These are phyloP conservation scores for Propithecus coquereli DNA, from an alignment of 2,113 vertebrate genomes.

Conservation along the genomic window DNA sequence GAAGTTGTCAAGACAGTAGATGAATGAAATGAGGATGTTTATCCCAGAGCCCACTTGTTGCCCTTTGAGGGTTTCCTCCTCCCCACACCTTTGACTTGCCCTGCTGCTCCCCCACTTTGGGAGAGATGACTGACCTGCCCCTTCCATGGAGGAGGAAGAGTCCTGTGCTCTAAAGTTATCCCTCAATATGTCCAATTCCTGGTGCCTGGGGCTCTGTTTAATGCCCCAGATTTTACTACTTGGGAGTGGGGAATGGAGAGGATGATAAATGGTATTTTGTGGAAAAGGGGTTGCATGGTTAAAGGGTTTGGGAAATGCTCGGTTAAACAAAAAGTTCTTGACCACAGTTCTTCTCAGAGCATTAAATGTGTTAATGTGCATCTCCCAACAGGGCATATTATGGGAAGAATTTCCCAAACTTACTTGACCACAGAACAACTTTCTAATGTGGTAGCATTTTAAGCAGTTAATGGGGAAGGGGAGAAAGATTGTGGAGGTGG, in stretches of 20 bases:
- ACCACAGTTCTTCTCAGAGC: not conserved
- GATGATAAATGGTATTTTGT: not conserved
- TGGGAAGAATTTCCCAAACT: not conserved
- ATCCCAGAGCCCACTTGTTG: not conserved
- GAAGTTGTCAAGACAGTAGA: not conserved
- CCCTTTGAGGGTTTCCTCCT: not conserved
- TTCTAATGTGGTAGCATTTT: not conserved
- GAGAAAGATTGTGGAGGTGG: not conserved
- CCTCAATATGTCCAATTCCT: not conserved
- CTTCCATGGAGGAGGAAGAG: rapidly evolving
- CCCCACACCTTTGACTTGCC: too few relatives aligned
- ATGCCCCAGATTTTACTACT: not conserved
- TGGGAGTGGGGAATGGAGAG: not conserved
- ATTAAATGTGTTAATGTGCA: not conserved
- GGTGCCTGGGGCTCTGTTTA: not conserved
- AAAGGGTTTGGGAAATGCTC: not conserved
- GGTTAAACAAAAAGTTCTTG: constrained; percentile 2
- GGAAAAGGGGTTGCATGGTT: not conserved
- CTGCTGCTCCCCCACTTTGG: not conserved
- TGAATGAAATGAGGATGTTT: not conserved
- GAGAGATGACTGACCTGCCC: not conserved
- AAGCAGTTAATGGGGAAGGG: not conserved
- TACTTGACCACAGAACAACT: not conserved
- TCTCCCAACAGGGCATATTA: not conserved
- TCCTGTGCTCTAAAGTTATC: not conserved